Base-by-base conservation (phyloP, 2,797 vertebrate genomes). In the Argentina silus region DNA sequence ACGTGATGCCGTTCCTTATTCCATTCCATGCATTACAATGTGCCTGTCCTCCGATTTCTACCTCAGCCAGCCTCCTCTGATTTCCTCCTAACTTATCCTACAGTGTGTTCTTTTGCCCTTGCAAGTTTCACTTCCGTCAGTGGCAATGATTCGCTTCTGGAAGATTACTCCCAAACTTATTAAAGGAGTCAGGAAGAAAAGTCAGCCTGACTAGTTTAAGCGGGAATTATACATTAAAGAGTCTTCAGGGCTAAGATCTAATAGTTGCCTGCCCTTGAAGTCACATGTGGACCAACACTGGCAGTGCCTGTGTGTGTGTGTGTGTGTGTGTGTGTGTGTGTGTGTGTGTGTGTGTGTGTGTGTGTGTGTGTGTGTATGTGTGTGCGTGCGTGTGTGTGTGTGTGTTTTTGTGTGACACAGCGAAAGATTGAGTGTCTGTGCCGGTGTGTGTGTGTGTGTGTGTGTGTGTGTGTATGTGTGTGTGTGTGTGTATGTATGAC, bases 161-260 rank as follows among this genome's bases (percentile, higher is more conserved):
- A 68, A 77, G 85, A 85, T 88, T 85, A 84, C 70, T 78, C 67
- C 67, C 77, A 47, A 75, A 81, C 69, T 82, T 86, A 83, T 88
- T 85, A 75, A 86, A 83, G 83, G n/a, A 77, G 85, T 83, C 68
- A 45, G 59, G 76, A 76, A 69, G 70, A 67, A 57, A 59, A 70
- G 83, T 86, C 81, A 77, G 78, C 72, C 69, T 75, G 78, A 83
- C 83, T 84, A 85, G 86, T 87, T 88, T 73, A 87, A 91, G 82
- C 89, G 85, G 87, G 87, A 92, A 90, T 92, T 91, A 85, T 89
- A 88, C 82, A 92, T 92, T 86, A 90, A 92, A 92, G 88, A 76
- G 74, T 86, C 78, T 73, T 59, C 69, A 19, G 80, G 77, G 78
- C 81, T 88, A 78, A 80, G 83, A 91, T 91, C 79, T 84, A 85